Conservation (phyloP, 2,888 invertebrate genomes). For the Allophyes oxyacanthae region DNA sequence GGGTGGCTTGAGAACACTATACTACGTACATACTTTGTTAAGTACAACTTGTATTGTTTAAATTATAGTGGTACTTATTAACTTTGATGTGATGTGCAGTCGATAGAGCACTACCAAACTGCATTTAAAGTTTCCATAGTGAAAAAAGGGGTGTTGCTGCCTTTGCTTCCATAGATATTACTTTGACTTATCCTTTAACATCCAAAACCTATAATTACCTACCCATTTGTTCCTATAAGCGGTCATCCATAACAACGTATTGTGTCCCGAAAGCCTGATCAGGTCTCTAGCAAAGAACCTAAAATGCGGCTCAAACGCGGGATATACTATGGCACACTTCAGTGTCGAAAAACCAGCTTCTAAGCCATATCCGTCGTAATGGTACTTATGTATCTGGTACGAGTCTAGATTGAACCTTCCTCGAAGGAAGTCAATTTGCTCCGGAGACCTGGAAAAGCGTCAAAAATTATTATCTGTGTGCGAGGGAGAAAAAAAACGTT, state of each 20-base stretch:
- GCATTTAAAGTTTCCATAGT: too few relatives aligned
- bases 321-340: conserved; percentile 81
- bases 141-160: too few relatives aligned
- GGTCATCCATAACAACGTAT: conserved; percentile 77
- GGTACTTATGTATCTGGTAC: conserved; percentile 75
- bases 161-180: too few relatives aligned
- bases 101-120: too few relatives aligned
- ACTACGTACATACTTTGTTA: too few relatives aligned
- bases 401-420: conserved; percentile 73
- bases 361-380: conserved; percentile 59
- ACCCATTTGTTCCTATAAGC: conserved; percentile 83
- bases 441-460: conserved; percentile 67
- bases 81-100: too few relatives aligned
- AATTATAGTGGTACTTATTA: too few relatives aligned
- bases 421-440: conserved; percentile 74
- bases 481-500: too few relatives aligned
- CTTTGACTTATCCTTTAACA: too few relatives aligned
- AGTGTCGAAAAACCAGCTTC: conserved; percentile 67
- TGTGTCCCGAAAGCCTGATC: conserved; percentile 86
- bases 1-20: too few relatives aligned
- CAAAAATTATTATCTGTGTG: not conserved
- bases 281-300: conserved; percentile 90
- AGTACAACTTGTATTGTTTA: too few relatives aligned
- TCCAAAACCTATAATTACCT: not conserved
- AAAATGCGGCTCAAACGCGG: conserved; percentile 89